Conservation (phyloP, 2,797 vertebrate genomes). For the Odontamblyopus rebecca region DNA sequence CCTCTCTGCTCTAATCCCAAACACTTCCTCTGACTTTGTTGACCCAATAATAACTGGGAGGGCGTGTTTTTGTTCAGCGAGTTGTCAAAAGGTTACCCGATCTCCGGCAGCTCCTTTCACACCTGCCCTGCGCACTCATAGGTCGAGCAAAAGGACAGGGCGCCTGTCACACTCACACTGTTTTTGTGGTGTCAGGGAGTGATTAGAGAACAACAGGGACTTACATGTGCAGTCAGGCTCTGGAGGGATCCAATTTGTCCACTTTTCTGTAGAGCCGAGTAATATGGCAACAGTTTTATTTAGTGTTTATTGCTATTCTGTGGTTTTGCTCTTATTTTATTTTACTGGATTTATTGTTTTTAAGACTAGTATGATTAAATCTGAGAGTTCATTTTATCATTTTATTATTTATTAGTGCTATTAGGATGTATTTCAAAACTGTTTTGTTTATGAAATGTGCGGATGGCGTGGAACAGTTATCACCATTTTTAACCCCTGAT, state of each 20-base stretch:
- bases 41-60: conserved; percentile 70
- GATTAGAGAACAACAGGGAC: background rate
- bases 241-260: background rate
- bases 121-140: conserved; percentile 62
- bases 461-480: too few relatives aligned
- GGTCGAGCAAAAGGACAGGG: conserved; percentile 35
- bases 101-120: conserved; percentile 57
- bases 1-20: conserved; percentile 61
- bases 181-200: conserved; percentile 2
- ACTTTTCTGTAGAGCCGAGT: background rate
- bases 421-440: too few relatives aligned
- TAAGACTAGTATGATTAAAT: too few relatives aligned
- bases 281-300: too few relatives aligned
- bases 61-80: conserved; percentile 63
- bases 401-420: too few relatives aligned
- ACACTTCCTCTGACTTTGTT: conserved; percentile 70
- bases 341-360: too few relatives aligned
- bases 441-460: too few relatives aligned
- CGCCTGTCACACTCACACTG: background rate
- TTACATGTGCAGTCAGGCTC: background rate
- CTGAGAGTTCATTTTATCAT: too few relatives aligned
- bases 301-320: too few relatives aligned
- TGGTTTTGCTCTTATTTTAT: too few relatives aligned
- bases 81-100: conserved; percentile 69
- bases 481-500: too few relatives aligned